Evolutionary conservation across 2,113 vertebrate genomes (phyloP).

Genomic region (Chlorodrepanis virens): DNA sequence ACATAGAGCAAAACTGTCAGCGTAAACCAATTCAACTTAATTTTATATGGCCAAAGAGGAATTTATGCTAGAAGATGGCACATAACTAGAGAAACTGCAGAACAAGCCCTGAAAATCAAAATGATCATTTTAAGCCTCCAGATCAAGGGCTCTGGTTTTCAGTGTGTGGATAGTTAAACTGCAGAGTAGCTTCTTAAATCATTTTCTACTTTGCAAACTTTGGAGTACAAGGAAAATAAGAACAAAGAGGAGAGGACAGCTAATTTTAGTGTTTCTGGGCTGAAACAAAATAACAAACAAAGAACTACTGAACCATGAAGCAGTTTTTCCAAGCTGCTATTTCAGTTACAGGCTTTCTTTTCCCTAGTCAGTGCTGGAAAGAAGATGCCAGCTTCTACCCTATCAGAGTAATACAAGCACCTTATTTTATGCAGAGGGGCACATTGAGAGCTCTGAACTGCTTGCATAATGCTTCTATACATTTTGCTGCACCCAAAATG

Average conservation of each 20-base stretch:
- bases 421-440: neutral
- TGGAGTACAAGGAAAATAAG: neutral
- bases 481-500: neutral
- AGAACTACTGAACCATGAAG: constrained; percentile 34
- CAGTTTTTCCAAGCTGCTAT: constrained; percentile 14
- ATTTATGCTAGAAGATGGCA: neutral
- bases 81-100: neutral
- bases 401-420: neutral
- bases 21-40: neutral
- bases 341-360: neutral
- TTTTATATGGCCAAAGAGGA: neutral
- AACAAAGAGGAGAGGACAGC: constrained; percentile 13
- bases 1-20: neutral
- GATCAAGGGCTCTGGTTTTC: neutral
- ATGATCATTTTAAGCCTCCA: neutral
- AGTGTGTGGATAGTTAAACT: neutral
- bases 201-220: constrained; percentile 7
- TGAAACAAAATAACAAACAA: constrained; percentile 30
- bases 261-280: constrained; percentile 27
- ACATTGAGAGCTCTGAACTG: neutral
- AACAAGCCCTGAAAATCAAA: neutral
- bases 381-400: neutral
- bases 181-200: neutral
- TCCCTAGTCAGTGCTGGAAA: neutral
- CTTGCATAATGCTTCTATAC: neutral